Base-by-base conservation (phyloP, 2,113 vertebrate species). In the Oncorhynchus kisutch region DNA sequence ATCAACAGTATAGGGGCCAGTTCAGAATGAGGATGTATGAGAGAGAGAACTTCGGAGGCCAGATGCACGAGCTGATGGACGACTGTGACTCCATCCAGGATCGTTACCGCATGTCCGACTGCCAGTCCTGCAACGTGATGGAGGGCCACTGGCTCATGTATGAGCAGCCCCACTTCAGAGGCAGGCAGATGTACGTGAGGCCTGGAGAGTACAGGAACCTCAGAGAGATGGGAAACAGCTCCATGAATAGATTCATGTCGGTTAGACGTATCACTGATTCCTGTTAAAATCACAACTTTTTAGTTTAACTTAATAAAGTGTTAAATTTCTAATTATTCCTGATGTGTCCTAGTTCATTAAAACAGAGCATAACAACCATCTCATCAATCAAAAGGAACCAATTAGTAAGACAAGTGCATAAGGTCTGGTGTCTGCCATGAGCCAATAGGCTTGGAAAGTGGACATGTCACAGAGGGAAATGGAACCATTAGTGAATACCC, bases 101-200 rank as follows among this genome's bases (percentile, higher is more conserved):
- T 3, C 78, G 75, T n/a, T 88, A 91, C 77, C 78, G 60, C 5
- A 75, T 82, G 73, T 74, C 69, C 29, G 85, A 86, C 75, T 76
- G 83, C 27, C 88, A 88, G 79, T 91, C 90, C 69, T 91, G 87
- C 18, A 77, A 83, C 45, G 83, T 87, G 54, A 85, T 85, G 80
- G 83, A 87, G 22, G 90, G 90, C 39, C 80, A 91, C 81, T 91
- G 90, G 90, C 7, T 87, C 74, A 79, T 91, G 77, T 90, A 88
- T 25, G 88, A 91, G 69, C 80, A 78, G 78, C 68, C 86, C 72
- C 39, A 79, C 81, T 80, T 67, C 78, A 59, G 67, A 24, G 78
- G 78, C 67, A 74, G 67, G 69, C 27, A 54, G 70, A 65, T 65
- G 69, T 72, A 71, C 39, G 24, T 77, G 69, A 65, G 48, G 34